Evolutionary conservation across 1,140 invertebrate genomes (phyloP).

Genomic region (Hydropsyche tenuis): DNA sequence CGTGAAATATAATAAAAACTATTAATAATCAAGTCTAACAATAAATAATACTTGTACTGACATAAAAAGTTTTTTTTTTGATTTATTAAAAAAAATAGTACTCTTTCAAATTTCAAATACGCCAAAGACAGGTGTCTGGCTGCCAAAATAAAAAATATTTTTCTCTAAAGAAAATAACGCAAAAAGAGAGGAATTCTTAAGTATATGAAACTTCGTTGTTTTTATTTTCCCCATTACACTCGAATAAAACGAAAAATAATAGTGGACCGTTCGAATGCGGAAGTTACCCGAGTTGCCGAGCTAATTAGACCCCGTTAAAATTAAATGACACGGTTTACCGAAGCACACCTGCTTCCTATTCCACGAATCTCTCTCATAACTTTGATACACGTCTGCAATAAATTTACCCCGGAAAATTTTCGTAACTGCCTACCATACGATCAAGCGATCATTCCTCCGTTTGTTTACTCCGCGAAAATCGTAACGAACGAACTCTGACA

Average conservation of each 20-base stretch:
- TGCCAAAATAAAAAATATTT: neutral
- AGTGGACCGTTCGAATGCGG: neutral
- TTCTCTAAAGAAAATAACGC: neutral
- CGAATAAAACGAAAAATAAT: neutral
- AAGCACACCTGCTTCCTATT: conserved; percentile 22
- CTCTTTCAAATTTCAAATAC: conserved; percentile 20
- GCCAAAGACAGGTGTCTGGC: neutral
- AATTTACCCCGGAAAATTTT: neutral
- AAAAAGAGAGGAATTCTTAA: neutral
- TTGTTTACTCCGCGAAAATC: too few species aligned
- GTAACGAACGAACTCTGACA: too few species aligned
- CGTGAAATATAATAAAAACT: too few species aligned
- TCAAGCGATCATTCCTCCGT: too few species aligned
- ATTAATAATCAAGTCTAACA: too few species aligned
- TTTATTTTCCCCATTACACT: too few species aligned
- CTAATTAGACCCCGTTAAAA: conserved; percentile 20
- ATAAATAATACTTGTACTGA: too few species aligned
- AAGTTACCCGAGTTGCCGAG: neutral
- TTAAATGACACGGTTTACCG: conserved; percentile 19
- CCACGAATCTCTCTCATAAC: conserved; percentile 16
- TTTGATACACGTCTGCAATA: neutral
- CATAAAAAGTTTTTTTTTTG: too few species aligned
- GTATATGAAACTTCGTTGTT: too few species aligned
- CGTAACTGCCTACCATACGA: too few species aligned
- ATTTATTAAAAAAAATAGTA: too few species aligned